These are phyloP conservation scores for Thaumatotibia leucotreta DNA, from an alignment of 1,140 invertebrate genomes.

Conservation along the genomic window DNA sequence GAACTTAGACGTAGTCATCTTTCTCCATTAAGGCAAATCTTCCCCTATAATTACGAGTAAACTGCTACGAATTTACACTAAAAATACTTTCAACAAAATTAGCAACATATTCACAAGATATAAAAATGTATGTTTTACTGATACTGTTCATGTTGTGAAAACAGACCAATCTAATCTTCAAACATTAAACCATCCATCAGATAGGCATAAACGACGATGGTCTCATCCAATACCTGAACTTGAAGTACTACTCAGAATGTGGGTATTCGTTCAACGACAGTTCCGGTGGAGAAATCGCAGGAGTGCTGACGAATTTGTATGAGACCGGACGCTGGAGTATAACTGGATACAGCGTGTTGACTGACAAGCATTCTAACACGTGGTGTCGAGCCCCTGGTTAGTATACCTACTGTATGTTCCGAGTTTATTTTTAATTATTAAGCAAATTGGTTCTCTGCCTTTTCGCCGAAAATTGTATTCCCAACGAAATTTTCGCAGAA, in stretches of 20 bases:
- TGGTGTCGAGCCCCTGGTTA: conserved; percentile 80
- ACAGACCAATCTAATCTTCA: neutral
- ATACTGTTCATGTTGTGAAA: conserved; percentile 76
- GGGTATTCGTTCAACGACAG: conserved; percentile 80
- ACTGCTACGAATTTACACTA: no score
- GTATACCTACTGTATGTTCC: neutral
- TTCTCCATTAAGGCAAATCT: no score
- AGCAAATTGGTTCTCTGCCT: no score
- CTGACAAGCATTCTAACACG: conserved; percentile 82
- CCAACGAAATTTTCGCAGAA: no score
- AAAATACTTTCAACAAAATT: no score
- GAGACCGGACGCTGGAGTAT: conserved; percentile 74
- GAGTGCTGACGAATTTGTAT: conserved; percentile 77
- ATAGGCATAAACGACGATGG: conserved; percentile 80
- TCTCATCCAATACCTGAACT: conserved; percentile 79
- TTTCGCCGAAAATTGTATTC: neutral
- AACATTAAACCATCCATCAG: conserved; percentile 42
- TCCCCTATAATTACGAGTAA: no score
- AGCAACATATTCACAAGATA: no score
- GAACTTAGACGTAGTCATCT: no score
- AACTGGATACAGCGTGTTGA: conserved; percentile 78
- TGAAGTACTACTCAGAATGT: conserved; percentile 79
- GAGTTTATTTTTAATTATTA: no score
- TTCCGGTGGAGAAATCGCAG: conserved; percentile 36
- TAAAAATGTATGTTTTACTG: no score